A percentile compares a stretch with the other conserved stretches of the same genome.
Conservation (phyloP, 2,797 vertebrate genomes). For the Pseudochaenichthys georgianus region DNA sequence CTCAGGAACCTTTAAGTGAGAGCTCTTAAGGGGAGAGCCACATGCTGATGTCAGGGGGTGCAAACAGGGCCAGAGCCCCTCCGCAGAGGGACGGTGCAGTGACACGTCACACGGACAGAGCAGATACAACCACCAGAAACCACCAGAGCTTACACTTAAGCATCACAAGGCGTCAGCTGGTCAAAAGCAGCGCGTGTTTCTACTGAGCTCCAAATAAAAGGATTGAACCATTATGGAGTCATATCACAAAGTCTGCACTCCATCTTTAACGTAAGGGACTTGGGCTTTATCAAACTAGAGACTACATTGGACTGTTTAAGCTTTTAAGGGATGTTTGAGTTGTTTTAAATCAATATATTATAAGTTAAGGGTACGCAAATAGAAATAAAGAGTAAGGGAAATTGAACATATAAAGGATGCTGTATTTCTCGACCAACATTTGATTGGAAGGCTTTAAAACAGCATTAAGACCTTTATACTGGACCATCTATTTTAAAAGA, state of each 20-base stretch:
- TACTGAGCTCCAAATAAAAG: neutral
- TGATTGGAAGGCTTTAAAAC: neutral
- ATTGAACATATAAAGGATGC: neutral
- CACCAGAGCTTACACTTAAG: neutral
- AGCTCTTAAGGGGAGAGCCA: slow-evolving; percentile 5
- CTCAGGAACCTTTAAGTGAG: neutral
- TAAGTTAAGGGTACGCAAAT: neutral
- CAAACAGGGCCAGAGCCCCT: slow-evolving; percentile 22
- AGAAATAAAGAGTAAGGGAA: neutral
- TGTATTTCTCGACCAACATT: neutral
- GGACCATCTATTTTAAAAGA: neutral
- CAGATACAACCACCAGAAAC: neutral
- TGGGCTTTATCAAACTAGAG: too few species aligned
- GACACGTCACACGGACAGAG: slow-evolving; percentile 5
- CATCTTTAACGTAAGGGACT: too few species aligned
- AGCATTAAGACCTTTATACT: neutral
- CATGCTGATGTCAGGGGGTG: slow-evolving; percentile 9
- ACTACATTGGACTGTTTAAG: neutral
- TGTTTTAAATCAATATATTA: neutral
- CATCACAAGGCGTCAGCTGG: neutral
- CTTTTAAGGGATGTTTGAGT: neutral
- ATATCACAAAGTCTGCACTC: too few species aligned
- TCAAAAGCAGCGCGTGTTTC: neutral
- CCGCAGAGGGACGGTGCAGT: slow-evolving; percentile 1
- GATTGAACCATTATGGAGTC: neutral